Evolutionary conservation across 2,113 vertebrate genomes (phyloP).

Genomic region (Helogale parvula): DNA sequence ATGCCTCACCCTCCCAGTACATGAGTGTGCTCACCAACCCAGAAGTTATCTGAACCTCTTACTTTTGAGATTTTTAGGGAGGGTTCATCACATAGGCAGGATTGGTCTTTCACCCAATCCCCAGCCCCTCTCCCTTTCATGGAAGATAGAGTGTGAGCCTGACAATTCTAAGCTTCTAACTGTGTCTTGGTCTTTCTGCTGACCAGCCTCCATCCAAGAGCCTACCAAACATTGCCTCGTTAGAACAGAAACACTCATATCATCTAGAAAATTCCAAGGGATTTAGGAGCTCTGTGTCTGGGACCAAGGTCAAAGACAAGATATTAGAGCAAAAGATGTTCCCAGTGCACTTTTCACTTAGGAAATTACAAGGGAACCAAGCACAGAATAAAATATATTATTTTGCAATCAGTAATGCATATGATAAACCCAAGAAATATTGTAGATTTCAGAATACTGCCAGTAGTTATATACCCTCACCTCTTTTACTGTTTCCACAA

Average conservation of each 20-base stretch:
- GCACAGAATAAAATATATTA: background rate
- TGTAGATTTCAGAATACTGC: background rate
- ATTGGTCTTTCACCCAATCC: too few relatives aligned
- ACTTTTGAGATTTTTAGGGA: background rate
- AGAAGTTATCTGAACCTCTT: background rate
- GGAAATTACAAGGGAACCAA: background rate
- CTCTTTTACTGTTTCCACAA: background rate
- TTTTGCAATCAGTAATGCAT: background rate
- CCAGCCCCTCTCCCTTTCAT: background rate
- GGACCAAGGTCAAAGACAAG: background rate
- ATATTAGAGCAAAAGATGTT: background rate
- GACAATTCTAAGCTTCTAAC: background rate
- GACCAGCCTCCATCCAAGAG: background rate
- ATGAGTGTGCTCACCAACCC: background rate
- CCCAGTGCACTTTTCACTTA: background rate
- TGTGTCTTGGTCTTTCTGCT: background rate
- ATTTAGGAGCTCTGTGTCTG: background rate
- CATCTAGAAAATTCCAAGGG: background rate
- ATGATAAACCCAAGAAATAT: background rate
- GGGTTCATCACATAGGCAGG: background rate
- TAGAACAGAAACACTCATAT: background rate
- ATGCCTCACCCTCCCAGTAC: background rate
- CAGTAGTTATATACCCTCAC: rapidly evolving
- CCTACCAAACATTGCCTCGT: background rate
- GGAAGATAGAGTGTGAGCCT: background rate